Base-by-base conservation (phyloP, 2,888 invertebrate genomes). In the Eudasyphora cyanicolor region DNA sequence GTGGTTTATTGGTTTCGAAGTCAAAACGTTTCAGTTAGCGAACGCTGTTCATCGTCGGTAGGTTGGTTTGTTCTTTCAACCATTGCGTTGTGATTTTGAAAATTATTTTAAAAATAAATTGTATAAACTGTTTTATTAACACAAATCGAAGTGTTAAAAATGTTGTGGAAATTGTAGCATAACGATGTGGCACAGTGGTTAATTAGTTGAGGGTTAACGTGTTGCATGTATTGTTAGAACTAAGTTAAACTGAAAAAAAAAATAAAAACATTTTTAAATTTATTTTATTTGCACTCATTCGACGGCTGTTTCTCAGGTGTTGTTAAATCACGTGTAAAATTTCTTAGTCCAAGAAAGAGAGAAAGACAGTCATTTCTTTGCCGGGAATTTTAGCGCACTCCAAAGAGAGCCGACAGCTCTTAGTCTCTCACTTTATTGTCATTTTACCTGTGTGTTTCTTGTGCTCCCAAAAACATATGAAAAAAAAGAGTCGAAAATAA, bases 1-100 rank as follows among this genome's bases (percentile, higher is more conserved):
- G 82, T 85, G 54, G 84, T 79, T 78, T 85, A 73, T 82, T 76
- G 85, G 79, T 86, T 86, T 86, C 76, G 83, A 86, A 86, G 86
- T 82, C 84, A 84, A 84, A 84, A 76, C 76, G 78, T 84, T 84
- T 84, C 81, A 84, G 84, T 82, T 85, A 69, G 54, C 60, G 78
- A 76, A 74, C 67, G 57, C 49, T 77, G 79, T 77, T 83, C 67
- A 64, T 45, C 67, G 71, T 86, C 78, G 81, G 84, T 86, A 80
- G 79, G 70, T 80, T n/a, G n/a, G n/a, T n/a, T n/a, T n/a, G n/a
- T n/a, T n/a, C n/a, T 51, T 57, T 17, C 45, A 76, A 21, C 54
- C 60, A 76, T n/a, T n/a, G n/a, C 74, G 71, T n/a, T n/a, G 57
- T 54, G 57, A 77, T 76, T 67, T 67, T 67, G 67, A 67, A 24